A percentile compares a stretch with the other conserved stretches of the same genome.
Conservation (phyloP, 2,113 vertebrate species). For the Pituophis catenifer region DNA sequence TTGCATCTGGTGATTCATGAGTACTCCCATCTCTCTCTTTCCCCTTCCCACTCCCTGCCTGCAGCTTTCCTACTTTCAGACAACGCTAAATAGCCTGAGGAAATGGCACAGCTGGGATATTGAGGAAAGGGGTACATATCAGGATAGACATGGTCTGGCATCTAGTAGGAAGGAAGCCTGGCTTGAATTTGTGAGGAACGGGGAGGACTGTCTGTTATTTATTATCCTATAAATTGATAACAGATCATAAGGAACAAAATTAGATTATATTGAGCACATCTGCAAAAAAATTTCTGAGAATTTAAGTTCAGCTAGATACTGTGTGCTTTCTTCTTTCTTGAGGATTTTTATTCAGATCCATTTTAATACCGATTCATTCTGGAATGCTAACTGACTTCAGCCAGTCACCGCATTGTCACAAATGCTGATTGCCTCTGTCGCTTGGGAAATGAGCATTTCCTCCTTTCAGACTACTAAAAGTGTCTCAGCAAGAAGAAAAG, state of each 20-base stretch:
- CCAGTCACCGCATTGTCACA: not conserved
- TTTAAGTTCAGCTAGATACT: not conserved
- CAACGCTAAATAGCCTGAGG: not conserved
- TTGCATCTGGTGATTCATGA: conserved; percentile 10
- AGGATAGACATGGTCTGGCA: not conserved
- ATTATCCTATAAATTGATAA: not conserved
- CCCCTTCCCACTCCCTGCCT: not conserved
- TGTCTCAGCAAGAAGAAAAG: not conserved
- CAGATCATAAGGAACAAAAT: not conserved
- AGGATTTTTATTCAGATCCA: not conserved
- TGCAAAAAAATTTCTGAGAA: not conserved
- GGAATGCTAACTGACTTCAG: not conserved
- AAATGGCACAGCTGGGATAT: not conserved
- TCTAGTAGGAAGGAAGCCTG: not conserved
- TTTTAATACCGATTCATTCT: not conserved
- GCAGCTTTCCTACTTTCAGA: not conserved
- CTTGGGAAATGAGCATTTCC: not conserved
- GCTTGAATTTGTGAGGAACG: not conserved
- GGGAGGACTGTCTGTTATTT: not conserved
- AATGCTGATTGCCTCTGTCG: not conserved
- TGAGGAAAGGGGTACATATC: not conserved
- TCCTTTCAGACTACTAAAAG: not conserved
- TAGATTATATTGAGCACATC: not conserved
- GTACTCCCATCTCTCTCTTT: not conserved
- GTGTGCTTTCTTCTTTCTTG: not conserved